Base-by-base conservation (phyloP, 2,113 vertebrate genomes). In the Pseudorhombus dupliciocellatus region DNA sequence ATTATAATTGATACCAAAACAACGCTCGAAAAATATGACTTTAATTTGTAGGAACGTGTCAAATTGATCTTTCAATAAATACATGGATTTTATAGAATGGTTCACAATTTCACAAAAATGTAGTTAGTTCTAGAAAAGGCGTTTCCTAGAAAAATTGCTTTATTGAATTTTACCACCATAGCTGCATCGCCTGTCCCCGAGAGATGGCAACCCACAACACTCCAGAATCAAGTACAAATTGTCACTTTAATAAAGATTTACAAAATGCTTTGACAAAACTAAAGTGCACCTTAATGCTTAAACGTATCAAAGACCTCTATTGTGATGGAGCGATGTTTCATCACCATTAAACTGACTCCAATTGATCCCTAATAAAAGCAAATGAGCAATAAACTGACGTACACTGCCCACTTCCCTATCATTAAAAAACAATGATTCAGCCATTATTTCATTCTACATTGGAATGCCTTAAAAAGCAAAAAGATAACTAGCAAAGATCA, bases 201-300 rank as follows among this genome's bases (percentile, higher is more conserved):
- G 5, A 40, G 42, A 63, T 40, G 44, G 65, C 15, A 37, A 18
- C 42, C 31, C 16, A 40, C 22, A 59, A 68, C 57, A 60, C 50
- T 24, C 22, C 24, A 6, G 21, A n/a, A 14, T 25, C 44, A 1
- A 7, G 18, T 48, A 44, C 15, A 54, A 64, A 69, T 28, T 28
- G 51, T 51, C 53, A 18, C 58, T 70, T 58, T 62, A 79, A 9
- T 54, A 21, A 26, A 20, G 44, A 50, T 74, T 50, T 2, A 0
- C 55, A 1, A 21, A 60, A 57, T 20, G 24, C 9, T 77, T 78
- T 57, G 51, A 67, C 56, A 12, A 31, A 54, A 30, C 48, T 53
- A 50, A 76, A 76, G 30, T 65, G 78, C 81, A 88, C 83, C 79
- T 87, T 84, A 84, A 73, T 59, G 54, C 70, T 85, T 62, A n/a